A percentile compares a stretch with the other conserved stretches of the same genome.
phyloP scores from a whole-genome alignment of 2,113 vertebrate genomes.

The Morone chrysops region DNA sequence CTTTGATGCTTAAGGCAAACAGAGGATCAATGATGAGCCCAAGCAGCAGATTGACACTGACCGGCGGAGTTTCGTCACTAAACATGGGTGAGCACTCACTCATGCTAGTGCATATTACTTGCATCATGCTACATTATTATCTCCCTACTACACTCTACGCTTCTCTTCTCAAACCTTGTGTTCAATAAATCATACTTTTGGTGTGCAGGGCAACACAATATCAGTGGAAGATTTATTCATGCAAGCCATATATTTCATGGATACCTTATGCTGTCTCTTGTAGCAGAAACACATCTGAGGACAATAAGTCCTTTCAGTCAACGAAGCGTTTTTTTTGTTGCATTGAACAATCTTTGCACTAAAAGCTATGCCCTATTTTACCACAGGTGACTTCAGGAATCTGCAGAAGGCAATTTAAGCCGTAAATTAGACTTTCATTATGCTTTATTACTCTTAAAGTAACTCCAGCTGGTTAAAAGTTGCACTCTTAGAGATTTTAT shows the following conservation, averaged over 20 bases:
- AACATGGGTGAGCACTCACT: neutral
- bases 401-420: slow-evolving; percentile 18
- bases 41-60: slow-evolving; percentile 26
- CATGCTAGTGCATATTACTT: neutral
- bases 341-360: neutral
- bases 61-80: slow-evolving; percentile 15
- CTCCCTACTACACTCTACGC: neutral
- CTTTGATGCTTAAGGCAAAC: slow-evolving; percentile 14
- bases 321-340: neutral
- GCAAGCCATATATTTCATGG: neutral
- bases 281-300: slow-evolving; percentile 13
- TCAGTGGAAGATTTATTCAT: slow-evolving; percentile 18
- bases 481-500: neutral
- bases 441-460: neutral
- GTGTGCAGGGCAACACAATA: neutral
- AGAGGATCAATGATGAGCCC: slow-evolving; percentile 44
- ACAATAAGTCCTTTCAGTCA: slow-evolving; percentile 15
- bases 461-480: neutral
- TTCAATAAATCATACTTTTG: slow-evolving; percentile 31
- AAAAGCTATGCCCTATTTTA: neutral
- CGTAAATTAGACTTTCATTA: neutral
- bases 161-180: neutral
- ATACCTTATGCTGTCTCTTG: neutral
- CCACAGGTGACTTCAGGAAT: neutral
- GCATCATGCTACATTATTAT: slow-evolving; percentile 4